phyloP scores from a whole-genome alignment of 2,113 vertebrate genomes.

The Thalassarche chlororhynchos region DNA sequence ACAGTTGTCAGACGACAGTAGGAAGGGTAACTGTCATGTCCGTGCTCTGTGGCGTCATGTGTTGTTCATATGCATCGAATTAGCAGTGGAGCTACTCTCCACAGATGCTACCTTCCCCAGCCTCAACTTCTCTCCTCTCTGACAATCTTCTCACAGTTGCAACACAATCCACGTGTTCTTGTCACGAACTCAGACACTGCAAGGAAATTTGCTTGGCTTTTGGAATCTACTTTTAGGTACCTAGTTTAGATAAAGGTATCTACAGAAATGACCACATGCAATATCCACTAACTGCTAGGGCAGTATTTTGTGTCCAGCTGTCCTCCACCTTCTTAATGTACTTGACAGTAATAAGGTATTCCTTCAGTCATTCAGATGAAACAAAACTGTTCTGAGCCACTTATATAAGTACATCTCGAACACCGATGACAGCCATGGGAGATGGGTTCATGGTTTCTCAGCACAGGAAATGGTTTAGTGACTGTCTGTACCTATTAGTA shows the following conservation, averaged over 20 bases:
- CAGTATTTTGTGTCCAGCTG: neutral
- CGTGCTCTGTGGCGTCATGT: neutral
- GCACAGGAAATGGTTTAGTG: fast-evolving
- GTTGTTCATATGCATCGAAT: neutral
- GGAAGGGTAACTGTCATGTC: neutral
- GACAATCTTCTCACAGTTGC: neutral
- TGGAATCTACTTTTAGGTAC: neutral
- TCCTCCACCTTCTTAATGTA: neutral
- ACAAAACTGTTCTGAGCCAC: neutral
- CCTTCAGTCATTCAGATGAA: neutral
- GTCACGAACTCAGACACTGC: neutral
- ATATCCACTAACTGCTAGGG: neutral
- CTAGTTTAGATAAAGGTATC: neutral
- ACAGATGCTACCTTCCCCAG: neutral
- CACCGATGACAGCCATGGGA: neutral
- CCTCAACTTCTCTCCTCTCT: neutral
- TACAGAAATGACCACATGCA: neutral
- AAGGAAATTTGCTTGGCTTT: neutral
- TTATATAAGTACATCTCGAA: neutral
- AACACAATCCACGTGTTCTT: neutral
- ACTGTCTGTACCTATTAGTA: neutral
- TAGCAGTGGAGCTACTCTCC: neutral
- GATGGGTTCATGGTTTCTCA: neutral
- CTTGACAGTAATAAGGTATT: neutral
- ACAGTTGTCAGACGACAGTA: neutral